Evolutionary conservation across 1,140 invertebrate species (phyloP).

Genomic region (Drosophila sturtevanti): DNA sequence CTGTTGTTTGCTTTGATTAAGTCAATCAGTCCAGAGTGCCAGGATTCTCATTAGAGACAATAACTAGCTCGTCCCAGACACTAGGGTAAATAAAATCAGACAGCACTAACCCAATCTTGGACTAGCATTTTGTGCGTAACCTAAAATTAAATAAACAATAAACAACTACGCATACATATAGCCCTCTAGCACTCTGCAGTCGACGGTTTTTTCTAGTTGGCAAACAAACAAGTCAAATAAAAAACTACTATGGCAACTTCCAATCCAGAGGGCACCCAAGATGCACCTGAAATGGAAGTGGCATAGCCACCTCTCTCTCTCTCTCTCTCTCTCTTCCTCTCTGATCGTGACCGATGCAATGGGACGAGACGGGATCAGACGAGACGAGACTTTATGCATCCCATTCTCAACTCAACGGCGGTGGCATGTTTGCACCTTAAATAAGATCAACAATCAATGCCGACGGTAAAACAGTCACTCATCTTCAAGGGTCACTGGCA

Average conservation of each 20-base stretch:
- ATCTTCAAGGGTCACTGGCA: slow-evolving; percentile 31
- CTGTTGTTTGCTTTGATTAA: slow-evolving; percentile 71
- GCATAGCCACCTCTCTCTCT: neutral
- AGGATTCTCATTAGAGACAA: slow-evolving; percentile 63
- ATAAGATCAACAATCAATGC: slow-evolving; percentile 77
- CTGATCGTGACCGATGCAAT: slow-evolving; percentile 69
- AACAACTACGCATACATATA: slow-evolving; percentile 4
- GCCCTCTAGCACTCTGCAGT: slow-evolving; percentile 31
- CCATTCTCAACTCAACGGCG: slow-evolving; percentile 51
- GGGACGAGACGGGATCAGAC: slow-evolving; percentile 12
- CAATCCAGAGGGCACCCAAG: slow-evolving; percentile 6
- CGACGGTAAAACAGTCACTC: slow-evolving; percentile 44
- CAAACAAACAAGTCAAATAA: slow-evolving; percentile 71
- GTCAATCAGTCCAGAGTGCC: slow-evolving; percentile 49
- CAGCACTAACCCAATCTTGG: slow-evolving; percentile 52
- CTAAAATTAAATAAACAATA: slow-evolving; percentile 71
- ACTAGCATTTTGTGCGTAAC: slow-evolving; percentile 57
- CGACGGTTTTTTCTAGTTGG: slow-evolving; percentile 43
- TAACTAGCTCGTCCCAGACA: slow-evolving; percentile 26
- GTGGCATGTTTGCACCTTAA: slow-evolving; percentile 81
- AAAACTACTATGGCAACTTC: slow-evolving; percentile 59
- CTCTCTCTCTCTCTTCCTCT: too few species aligned
- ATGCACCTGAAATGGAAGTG: slow-evolving; percentile 51
- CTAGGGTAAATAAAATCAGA: slow-evolving; percentile 38
- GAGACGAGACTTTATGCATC: neutral